Conservation (phyloP, 2,888 invertebrate genomes). For the Laothoe populi region DNA sequence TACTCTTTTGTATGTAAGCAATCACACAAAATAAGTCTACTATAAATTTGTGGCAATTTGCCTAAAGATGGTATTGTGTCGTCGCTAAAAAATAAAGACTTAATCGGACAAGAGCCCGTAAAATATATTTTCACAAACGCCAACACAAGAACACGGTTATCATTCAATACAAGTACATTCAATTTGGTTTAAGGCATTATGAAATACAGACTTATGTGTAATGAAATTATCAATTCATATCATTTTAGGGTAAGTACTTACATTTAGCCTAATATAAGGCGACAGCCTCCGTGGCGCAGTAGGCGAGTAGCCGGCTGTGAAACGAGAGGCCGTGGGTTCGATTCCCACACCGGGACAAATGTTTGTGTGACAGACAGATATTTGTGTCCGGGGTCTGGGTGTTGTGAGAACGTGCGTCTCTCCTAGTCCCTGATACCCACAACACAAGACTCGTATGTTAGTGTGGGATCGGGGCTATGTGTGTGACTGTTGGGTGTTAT, state of each 20-base stretch:
- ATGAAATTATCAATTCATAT: constrained; percentile 69
- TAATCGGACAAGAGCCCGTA: not conserved
- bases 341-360: too few relatives aligned
- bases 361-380: too few relatives aligned
- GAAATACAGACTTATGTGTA: constrained; percentile 30
- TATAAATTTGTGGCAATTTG: not conserved
- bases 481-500: too few relatives aligned
- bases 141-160: constrained; percentile 22
- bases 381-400: too few relatives aligned
- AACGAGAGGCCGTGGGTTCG: too few relatives aligned
- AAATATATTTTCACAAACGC: constrained; percentile 18
- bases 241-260: constrained; percentile 64
- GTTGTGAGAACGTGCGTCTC: too few relatives aligned
- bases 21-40: too few relatives aligned
- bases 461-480: too few relatives aligned
- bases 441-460: too few relatives aligned
- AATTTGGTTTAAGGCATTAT: not conserved
- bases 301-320: too few relatives aligned
- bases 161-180: not conserved
- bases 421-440: too few relatives aligned
- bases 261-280: constrained; percentile 4
- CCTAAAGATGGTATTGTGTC: not conserved
- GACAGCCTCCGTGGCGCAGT: too few relatives aligned
- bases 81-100: not conserved
- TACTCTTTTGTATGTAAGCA: not conserved